Evolutionary conservation across 1,140 invertebrate species (phyloP).

Genomic region (Paraescarpia echinospica): DNA sequence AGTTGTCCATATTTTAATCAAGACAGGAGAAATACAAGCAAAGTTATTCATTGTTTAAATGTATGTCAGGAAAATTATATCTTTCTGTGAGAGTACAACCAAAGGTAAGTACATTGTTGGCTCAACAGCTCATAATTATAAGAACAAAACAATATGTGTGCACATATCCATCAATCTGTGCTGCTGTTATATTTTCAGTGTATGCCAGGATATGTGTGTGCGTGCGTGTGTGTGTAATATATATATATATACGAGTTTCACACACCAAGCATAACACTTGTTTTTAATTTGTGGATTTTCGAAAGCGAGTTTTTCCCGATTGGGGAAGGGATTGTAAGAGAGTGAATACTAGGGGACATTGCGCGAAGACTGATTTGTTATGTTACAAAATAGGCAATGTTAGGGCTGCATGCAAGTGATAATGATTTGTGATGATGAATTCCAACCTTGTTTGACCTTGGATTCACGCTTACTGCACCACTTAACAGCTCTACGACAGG

Average conservation of each 20-base stretch:
- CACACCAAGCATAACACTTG: not conserved
- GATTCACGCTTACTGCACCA: too few species aligned
- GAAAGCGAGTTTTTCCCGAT: not conserved
- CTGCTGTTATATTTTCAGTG: not conserved
- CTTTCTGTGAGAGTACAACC: not conserved
- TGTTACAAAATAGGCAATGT: not conserved
- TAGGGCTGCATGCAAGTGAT: not conserved
- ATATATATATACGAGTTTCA: too few species aligned
- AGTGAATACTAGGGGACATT: not conserved
- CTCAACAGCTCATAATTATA: not conserved
- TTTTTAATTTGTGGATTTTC: not conserved
- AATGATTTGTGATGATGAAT: not conserved
- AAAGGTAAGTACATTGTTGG: not conserved
- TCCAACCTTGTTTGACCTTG: too few species aligned
- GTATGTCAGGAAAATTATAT: not conserved
- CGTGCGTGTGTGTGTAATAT: too few species aligned
- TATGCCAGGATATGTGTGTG: too few species aligned
- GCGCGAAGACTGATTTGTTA: not conserved
- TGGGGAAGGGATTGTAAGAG: not conserved
- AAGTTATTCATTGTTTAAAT: not conserved
- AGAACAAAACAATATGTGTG: not conserved
- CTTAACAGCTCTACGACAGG: too few species aligned
- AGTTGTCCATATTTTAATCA: not conserved
- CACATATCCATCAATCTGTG: not conserved
- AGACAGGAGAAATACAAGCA: not conserved